A percentile compares a stretch with the other conserved stretches of the same genome.
phyloP scores from a whole-genome alignment of 2,888 invertebrate genomes.

The Campoletis raptor region DNA sequence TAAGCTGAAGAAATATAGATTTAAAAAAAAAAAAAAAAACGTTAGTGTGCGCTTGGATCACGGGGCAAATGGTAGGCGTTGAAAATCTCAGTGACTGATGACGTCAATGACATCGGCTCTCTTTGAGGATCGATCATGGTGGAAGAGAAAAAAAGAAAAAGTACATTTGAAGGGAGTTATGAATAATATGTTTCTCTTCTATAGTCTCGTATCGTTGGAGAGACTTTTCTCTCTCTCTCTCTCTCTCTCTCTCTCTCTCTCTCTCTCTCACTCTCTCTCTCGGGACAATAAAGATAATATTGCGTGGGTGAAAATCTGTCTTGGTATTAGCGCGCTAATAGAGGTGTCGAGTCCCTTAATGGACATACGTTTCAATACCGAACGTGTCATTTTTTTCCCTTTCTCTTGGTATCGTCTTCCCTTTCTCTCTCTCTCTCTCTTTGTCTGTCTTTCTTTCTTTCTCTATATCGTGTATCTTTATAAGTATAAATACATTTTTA shows the following conservation, averaged over 20 bases:
- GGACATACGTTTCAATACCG: slow-evolving; percentile 62
- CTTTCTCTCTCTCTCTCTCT: slow-evolving; percentile 12
- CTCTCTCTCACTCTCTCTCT: slow-evolving; percentile 20
- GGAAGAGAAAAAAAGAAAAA: slow-evolving; percentile 16
- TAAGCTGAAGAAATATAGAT: background rate
- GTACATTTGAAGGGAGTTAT: slow-evolving; percentile 28
- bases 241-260: slow-evolving; percentile 17
- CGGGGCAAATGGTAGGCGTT: slow-evolving; percentile 56
- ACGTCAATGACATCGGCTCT: slow-evolving; percentile 70
- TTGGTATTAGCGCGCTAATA: slow-evolving; percentile 72
- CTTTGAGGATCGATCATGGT: slow-evolving; percentile 64
- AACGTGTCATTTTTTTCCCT: slow-evolving; percentile 48
- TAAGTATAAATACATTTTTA: slow-evolving; percentile 71
- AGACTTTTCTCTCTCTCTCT: slow-evolving; percentile 7
- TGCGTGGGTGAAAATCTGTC: slow-evolving; percentile 68
- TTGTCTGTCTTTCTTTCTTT: too few species aligned
- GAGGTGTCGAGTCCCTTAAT: slow-evolving; percentile 74
- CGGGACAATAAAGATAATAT: slow-evolving; percentile 49
- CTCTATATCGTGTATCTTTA: slow-evolving; percentile 15
- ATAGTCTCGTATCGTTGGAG: background rate
- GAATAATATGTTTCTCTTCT: slow-evolving; percentile 48
- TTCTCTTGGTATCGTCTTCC: slow-evolving; percentile 11
- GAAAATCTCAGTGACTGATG: slow-evolving; percentile 64
- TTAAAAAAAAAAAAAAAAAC: background rate
- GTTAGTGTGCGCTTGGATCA: background rate